Evolutionary conservation across 2,113 vertebrate genomes (phyloP), one percentile per base, ranked within the genome.

Genomic region (Meleagris gallopavo): DNA sequence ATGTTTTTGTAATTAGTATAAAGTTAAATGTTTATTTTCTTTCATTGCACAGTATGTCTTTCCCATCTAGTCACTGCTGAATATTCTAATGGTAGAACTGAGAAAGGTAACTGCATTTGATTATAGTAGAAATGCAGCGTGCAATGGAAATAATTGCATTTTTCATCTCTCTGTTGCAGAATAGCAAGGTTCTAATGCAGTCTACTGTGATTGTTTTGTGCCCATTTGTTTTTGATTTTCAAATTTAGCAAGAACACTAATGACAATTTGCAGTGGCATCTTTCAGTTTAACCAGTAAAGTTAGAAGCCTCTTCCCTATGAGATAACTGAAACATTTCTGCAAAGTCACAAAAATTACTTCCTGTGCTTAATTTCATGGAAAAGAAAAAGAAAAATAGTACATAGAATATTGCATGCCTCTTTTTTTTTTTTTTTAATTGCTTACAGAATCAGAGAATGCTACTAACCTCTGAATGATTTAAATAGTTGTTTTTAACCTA

Each of bases 401-500:
- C 8, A 65, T 18, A 93, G 43, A 41, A 80, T 89, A 83, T 86
- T 6, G 18, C 16, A 72, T 85, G 65, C 4, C 13, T 91, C 40
- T 41, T 41, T 41, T 41, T 16, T 43, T 43, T 41, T 40, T 87
- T 86, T 71, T 62, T 18, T 69, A 84, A 43, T 30, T 95, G 7
- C 92, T 89, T 94, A 77, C 69, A 91, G 61, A 92, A 88, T 52
- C 29, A 83, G 62, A 85, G 62, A 74, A 58, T 30, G 67, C 24
- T 83, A 18, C 60, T 94, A 86, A 30, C 32, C 65, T 86, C 72
- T 48, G 78, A 94, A 94, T 89, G 72, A 62, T 77, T 87, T 83
- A 40, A 91, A 73, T 50, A 60, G 21, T 57, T 93, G 54, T 25
- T 6, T 87, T 94, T 81, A 36, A 54, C 79, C 25, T 71, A 36